Evolutionary conservation across 2,888 invertebrate species (phyloP).

Genomic region (Conus canariensis): DNA sequence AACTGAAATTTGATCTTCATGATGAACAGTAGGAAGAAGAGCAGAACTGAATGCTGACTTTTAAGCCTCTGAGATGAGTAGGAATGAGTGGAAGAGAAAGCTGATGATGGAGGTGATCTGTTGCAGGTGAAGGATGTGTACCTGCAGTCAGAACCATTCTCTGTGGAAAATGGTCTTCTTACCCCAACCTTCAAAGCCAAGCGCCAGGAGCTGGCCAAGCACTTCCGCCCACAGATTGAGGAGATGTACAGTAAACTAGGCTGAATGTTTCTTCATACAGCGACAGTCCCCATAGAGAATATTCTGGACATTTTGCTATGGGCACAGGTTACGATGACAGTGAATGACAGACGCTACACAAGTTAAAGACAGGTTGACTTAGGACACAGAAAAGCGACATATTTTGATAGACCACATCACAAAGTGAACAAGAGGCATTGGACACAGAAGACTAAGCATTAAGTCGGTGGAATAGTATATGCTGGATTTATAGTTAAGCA

Average conservation of each 20-base stretch:
- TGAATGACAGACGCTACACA: neutral
- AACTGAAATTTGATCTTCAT: too few species aligned
- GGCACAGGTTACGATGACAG: neutral
- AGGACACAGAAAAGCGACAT: neutral
- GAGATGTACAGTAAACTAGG: conserved; percentile 62
- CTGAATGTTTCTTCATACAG: neutral
- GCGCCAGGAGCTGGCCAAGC: conserved; percentile 83
- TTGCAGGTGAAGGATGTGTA: conserved; percentile 90
- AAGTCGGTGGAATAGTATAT: neutral
- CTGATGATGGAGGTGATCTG: neutral
- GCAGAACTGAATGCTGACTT: too few species aligned
- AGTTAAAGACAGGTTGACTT: neutral
- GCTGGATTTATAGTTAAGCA: neutral
- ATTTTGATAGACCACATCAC: neutral
- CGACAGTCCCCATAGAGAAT: neutral
- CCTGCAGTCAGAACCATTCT: conserved; percentile 96
- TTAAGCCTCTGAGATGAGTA: too few species aligned
- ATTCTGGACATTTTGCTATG: neutral
- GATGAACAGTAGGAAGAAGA: too few species aligned
- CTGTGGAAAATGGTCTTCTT: conserved; percentile 96
- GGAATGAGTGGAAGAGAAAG: too few species aligned
- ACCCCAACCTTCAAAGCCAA: conserved; percentile 98
- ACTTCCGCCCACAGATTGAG: conserved; percentile 65
- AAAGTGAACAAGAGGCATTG: neutral
- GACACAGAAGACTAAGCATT: neutral